Percentiles rank a stretch among this genome's conserved stretches.
These are phyloP conservation scores for Zoanthus solanderi DNA, from an alignment of 92 coral and sea anemone genomes.

Conservation along the genomic window DNA sequence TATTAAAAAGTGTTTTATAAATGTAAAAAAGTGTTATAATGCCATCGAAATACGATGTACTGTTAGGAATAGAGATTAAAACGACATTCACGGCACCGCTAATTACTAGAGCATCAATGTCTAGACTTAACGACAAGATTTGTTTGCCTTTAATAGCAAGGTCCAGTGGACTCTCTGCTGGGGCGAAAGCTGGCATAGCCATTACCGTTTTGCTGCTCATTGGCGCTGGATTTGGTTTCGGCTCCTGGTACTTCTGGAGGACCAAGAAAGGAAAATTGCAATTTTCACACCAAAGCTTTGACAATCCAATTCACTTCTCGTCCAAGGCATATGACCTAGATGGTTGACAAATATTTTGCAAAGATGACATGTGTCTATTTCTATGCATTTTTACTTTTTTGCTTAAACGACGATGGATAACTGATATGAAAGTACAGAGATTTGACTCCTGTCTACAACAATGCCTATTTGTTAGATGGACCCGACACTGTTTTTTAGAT, in stretches of 20 bases:
- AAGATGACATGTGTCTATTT: background rate
- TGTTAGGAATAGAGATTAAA: no score
- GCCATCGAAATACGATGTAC: no score
- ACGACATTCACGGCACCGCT: no score
- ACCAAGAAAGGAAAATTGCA: conserved; percentile 52
- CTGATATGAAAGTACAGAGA: no score
- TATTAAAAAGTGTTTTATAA: no score
- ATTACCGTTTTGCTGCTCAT: conserved; percentile 68
- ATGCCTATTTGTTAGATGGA: no score
- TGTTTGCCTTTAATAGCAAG: conserved; percentile 37
- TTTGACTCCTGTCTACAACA: no score
- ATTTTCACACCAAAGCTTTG: conserved; percentile 72
- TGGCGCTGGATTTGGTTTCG: conserved; percentile 63
- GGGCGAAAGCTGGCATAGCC: conserved; percentile 85
- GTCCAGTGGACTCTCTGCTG: conserved; percentile 75
- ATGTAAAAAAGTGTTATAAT: no score
- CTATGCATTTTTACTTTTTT: background rate
- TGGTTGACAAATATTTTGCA: background rate
- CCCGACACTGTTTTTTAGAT: no score
- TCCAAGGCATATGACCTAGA: conserved; percentile 54
- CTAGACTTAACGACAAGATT: background rate
- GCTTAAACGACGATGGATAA: background rate
- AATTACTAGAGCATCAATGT: background rate
- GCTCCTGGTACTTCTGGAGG: conserved; percentile 68
- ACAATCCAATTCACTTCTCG: conserved; percentile 86